Evolutionary conservation across 2,888 invertebrate species (phyloP).

Genomic region (Nysson spinosus): DNA sequence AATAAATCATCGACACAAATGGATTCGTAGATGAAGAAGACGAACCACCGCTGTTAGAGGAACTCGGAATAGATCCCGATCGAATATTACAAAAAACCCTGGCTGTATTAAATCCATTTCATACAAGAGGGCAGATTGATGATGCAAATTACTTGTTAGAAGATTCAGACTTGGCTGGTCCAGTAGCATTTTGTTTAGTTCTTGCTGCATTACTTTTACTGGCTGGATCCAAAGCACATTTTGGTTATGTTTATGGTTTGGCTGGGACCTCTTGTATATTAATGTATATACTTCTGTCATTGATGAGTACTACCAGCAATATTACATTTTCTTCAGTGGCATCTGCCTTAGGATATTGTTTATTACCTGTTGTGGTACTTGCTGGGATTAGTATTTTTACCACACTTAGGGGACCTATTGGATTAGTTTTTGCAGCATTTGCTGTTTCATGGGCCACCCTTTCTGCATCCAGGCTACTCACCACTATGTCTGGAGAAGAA

Average conservation of each 20-base stretch:
- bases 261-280: conserved; percentile 92
- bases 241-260: conserved; percentile 96
- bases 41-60: conserved; percentile 93
- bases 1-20: conserved; percentile 55
- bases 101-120: conserved; percentile 92
- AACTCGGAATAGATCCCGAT: conserved; percentile 94
- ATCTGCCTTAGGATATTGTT: conserved; percentile 94
- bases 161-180: conserved; percentile 95
- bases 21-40: conserved; percentile 79
- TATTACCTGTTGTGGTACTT: conserved; percentile 93
- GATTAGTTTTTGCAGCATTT: conserved; percentile 83
- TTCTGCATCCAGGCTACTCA: conserved; percentile 95
- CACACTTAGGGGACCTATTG: conserved; percentile 85
- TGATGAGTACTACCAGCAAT: conserved; percentile 88
- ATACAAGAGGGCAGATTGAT: conserved; percentile 84
- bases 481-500: conserved; percentile 91
- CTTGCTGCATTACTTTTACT: conserved; percentile 84
- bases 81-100: conserved; percentile 92
- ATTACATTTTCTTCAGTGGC: conserved; percentile 89
- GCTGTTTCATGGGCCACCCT: conserved; percentile 93
- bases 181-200: conserved; percentile 91
- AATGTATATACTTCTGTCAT: conserved; percentile 90
- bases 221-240: conserved; percentile 89
- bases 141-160: conserved; percentile 87
- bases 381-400: conserved; percentile 88